Evolutionary conservation across 2,797 vertebrate species (phyloP).

Genomic region (Neosilurus mollespiculum): DNA sequence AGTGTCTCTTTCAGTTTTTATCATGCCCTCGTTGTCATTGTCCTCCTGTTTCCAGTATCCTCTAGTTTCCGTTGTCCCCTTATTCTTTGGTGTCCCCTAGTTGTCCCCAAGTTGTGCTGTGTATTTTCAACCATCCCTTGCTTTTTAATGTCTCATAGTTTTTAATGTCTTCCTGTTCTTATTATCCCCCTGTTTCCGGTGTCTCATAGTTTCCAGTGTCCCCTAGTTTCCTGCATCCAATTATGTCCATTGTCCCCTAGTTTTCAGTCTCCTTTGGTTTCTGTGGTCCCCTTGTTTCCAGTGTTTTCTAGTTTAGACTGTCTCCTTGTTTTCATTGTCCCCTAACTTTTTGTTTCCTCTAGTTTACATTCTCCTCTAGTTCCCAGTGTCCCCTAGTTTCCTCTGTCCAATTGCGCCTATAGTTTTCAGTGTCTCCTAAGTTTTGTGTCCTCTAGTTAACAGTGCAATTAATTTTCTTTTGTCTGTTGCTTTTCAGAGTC

Average conservation of each 20-base stretch:
- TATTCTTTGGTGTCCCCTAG: not conserved
- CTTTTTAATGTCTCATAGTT: not conserved
- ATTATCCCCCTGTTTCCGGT: not conserved
- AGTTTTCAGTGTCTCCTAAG: not conserved
- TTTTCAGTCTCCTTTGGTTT: not conserved
- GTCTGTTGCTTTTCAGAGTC: not conserved
- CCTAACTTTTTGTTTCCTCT: not conserved
- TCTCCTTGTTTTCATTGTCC: not conserved
- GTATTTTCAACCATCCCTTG: not conserved
- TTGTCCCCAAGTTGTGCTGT: not conserved
- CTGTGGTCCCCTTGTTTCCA: not conserved
- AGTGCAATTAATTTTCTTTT: too few relatives aligned
- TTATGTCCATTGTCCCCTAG: not conserved
- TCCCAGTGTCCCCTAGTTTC: not conserved
- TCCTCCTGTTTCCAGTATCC: not conserved
- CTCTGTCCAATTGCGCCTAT: not conserved
- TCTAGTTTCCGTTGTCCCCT: not conserved
- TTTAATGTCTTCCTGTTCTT: not conserved
- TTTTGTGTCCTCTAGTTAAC: too few relatives aligned
- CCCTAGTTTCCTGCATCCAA: not conserved
- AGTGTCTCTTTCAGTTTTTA: not conserved
- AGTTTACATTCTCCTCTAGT: not conserved
- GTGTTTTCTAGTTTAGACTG: not conserved
- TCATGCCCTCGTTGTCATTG: not conserved
- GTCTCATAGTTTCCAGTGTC: not conserved